A percentile compares a stretch with the other conserved stretches of the same genome.
These are phyloP conservation scores for Aphyosemion australe DNA, from an alignment of 2,113 vertebrate genomes.

Conservation along the genomic window DNA sequence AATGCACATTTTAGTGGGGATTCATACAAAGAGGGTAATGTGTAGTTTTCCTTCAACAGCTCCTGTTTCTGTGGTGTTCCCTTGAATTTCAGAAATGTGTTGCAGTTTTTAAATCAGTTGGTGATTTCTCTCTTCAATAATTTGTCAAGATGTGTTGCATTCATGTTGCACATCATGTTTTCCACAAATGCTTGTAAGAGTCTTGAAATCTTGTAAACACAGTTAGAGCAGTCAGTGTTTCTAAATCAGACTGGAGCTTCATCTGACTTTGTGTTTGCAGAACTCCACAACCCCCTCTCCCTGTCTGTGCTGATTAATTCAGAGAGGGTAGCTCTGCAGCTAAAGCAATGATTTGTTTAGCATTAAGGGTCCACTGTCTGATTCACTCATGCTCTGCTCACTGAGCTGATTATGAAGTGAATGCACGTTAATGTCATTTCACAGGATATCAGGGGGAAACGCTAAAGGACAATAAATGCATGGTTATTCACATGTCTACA, in stretches of 20 bases:
- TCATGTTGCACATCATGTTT: no score
- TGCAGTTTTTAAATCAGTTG: no score
- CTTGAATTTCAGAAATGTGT: no score
- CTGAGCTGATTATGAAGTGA: conserved; percentile 28
- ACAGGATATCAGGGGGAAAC: conserved; percentile 30
- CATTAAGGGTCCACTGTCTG: conserved; percentile 36
- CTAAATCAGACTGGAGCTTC: not conserved
- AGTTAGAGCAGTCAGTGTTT: not conserved
- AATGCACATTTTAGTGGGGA: no score
- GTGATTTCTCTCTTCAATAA: no score
- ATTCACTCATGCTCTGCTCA: conserved; percentile 25
- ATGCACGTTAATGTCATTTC: conserved; percentile 20
- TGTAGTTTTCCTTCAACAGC: no score
- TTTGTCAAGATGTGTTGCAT: no score
- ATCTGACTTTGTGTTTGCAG: not conserved
- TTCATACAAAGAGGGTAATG: no score
- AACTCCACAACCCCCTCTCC: not conserved
- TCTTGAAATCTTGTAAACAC: not conserved
- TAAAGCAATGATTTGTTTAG: conserved; percentile 59
- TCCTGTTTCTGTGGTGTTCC: no score
- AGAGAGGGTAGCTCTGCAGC: conserved; percentile 46
- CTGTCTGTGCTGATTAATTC: conserved; percentile 61
- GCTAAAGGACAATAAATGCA: conserved; percentile 39
- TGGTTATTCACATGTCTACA: conserved; percentile 10
- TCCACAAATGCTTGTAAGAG: not conserved